phyloP scores from a whole-genome alignment of 2,888 invertebrate genomes.

The Antitype chi region DNA sequence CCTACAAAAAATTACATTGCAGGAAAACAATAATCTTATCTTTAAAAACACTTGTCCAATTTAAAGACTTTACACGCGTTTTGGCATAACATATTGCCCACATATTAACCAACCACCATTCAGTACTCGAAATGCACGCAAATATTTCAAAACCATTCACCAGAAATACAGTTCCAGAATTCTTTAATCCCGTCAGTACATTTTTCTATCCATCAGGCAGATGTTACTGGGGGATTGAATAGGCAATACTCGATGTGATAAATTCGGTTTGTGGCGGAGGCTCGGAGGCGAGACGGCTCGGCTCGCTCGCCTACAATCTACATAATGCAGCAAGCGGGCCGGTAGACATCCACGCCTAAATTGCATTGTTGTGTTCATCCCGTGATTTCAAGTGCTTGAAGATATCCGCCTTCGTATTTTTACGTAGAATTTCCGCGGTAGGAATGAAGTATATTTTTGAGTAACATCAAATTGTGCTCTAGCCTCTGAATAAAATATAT shows the following conservation, averaged over 20 bases:
- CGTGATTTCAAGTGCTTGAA: slow-evolving; percentile 72
- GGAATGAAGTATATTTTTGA: slow-evolving; percentile 16
- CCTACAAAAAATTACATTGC: background rate
- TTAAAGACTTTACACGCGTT: background rate
- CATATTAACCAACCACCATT: background rate
- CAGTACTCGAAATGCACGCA: background rate
- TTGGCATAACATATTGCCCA: background rate
- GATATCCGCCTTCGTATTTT: slow-evolving; percentile 60
- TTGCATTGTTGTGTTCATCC: slow-evolving; percentile 80
- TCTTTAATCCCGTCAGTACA: slow-evolving; percentile 46
- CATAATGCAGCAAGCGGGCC: slow-evolving; percentile 84
- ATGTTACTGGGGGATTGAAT: slow-evolving; percentile 87
- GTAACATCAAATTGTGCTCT: slow-evolving; percentile 2
- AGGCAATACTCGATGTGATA: slow-evolving; percentile 88
- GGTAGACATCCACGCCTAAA: slow-evolving; percentile 74
- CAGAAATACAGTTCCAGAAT: slow-evolving; percentile 46
- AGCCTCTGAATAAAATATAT: background rate
- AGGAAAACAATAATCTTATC: background rate
- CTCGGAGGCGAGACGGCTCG: slow-evolving; percentile 73
- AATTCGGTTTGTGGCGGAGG: slow-evolving; percentile 83
- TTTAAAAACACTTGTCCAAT: background rate
- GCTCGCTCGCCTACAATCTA: slow-evolving; percentile 82
- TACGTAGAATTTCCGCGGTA: slow-evolving; percentile 20
- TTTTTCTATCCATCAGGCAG: slow-evolving; percentile 79
- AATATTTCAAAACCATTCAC: slow-evolving; percentile 43